Evolutionary conservation across 1,140 invertebrate genomes (phyloP).

Genomic region (Heliothis subflexa): DNA sequence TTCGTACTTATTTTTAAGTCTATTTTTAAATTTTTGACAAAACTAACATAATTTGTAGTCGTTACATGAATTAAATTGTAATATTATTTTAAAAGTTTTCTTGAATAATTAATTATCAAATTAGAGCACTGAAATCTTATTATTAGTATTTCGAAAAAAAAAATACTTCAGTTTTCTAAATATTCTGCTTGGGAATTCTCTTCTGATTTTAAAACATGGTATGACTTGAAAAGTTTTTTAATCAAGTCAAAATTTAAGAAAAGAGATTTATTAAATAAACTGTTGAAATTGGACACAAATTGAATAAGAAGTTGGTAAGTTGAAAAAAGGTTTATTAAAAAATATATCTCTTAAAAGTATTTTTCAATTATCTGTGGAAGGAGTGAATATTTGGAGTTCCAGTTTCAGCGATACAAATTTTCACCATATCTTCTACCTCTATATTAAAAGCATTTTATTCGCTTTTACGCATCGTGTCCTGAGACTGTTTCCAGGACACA

Average conservation of each 20-base stretch:
- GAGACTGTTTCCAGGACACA: neutral
- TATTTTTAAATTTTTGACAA: no score
- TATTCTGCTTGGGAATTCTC: neutral
- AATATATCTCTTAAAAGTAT: conserved; percentile 27
- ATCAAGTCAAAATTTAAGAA: neutral
- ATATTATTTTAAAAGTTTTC: no score
- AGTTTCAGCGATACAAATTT: neutral
- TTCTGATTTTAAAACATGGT: neutral
- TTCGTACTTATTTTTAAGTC: no score
- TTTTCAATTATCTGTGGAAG: conserved; percentile 33
- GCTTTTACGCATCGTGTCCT: neutral
- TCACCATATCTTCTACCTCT: neutral
- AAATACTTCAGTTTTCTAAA: no score
- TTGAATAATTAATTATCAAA: no score
- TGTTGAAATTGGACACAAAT: conserved; percentile 12
- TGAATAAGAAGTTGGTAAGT: conserved; percentile 39
- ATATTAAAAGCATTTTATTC: no score
- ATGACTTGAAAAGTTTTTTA: neutral
- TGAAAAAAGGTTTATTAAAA: conserved; percentile 43
- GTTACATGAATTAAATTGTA: no score
- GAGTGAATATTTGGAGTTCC: neutral
- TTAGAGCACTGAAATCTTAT: no score
- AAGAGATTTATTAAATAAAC: conserved; percentile 6
- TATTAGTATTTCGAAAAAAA: no score
- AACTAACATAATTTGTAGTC: no score